Evolutionary conservation across 2,888 invertebrate species (phyloP).

Genomic region (Dyspetes luteomarginatus): DNA sequence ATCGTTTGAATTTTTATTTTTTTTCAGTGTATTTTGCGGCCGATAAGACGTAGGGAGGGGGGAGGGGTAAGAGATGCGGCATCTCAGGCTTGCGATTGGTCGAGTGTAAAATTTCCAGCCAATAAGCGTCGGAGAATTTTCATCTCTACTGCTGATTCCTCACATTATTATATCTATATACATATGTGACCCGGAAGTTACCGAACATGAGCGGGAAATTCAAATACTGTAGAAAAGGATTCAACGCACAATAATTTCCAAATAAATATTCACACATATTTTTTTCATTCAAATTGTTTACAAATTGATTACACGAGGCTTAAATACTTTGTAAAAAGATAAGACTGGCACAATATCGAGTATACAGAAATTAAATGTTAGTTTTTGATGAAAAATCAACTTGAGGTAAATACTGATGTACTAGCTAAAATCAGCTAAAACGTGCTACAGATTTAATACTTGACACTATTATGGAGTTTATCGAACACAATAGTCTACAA

Average conservation of each 20-base stretch:
- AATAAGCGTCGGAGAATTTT: conserved; percentile 6
- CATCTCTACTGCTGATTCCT: neutral
- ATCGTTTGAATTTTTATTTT: neutral
- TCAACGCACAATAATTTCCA: neutral
- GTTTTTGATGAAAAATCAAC: neutral
- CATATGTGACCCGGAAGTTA: neutral
- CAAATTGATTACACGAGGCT: conserved; percentile 4
- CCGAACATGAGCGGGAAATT: conserved; percentile 21
- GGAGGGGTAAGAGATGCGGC: neutral
- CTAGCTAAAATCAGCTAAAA: neutral
- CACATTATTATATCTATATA: neutral
- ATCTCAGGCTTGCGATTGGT: conserved; percentile 37
- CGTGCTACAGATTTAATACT: neutral
- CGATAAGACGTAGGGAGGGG: neutral
- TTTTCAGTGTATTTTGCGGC: neutral
- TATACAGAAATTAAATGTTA: neutral
- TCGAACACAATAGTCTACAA: neutral
- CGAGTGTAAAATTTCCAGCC: conserved; percentile 19
- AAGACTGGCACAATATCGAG: neutral
- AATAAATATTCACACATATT: neutral
- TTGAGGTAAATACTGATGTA: neutral
- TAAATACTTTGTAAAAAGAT: neutral
- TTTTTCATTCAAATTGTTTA: conserved; percentile 5
- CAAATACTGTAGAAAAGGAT: neutral
- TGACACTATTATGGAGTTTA: neutral